These are phyloP conservation scores for Drosophila cardini DNA, from an alignment of 1,140 invertebrate genomes.

Conservation along the genomic window DNA sequence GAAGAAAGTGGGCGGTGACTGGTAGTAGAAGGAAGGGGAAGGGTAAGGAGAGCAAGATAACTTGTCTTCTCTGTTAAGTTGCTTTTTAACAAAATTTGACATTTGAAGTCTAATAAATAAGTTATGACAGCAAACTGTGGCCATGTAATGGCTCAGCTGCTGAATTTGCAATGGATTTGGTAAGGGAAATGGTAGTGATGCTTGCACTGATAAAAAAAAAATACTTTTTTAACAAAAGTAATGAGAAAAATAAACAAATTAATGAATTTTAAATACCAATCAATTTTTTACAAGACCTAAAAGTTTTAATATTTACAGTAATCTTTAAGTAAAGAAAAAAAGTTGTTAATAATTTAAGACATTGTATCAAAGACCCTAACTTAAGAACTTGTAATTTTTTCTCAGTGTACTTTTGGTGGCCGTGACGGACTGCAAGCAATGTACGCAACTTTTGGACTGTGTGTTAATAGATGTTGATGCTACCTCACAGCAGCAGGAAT, in stretches of 20 bases:
- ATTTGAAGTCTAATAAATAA: conserved; percentile 74
- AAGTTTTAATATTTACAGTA: too few relatives aligned
- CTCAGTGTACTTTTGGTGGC: background rate
- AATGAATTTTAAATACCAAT: too few relatives aligned
- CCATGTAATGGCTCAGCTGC: conserved; percentile 18
- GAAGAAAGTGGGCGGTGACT: background rate
- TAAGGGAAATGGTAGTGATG: conserved; percentile 8
- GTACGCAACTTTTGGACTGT: background rate
- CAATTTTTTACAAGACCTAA: too few relatives aligned
- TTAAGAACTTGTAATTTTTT: too few relatives aligned
- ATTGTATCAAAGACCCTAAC: too few relatives aligned
- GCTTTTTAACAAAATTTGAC: conserved; percentile 65
- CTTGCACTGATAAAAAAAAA: too few relatives aligned
- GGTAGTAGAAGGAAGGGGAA: background rate
- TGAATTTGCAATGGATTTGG: conserved; percentile 13
- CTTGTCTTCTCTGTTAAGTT: conserved; percentile 12
- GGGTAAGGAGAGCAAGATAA: background rate
- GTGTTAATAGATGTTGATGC: conserved; percentile 47
- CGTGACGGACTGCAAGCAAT: background rate
- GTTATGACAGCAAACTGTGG: conserved; percentile 66
- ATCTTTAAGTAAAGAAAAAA: too few relatives aligned
- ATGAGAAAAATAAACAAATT: too few relatives aligned
- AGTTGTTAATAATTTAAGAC: too few relatives aligned
- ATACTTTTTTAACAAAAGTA: too few relatives aligned
- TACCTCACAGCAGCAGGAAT: conserved; percentile 9